A percentile compares a stretch with the other conserved stretches of the same genome.
Conservation (phyloP, 2,113 vertebrate genomes). For the Myocastor coypus region DNA sequence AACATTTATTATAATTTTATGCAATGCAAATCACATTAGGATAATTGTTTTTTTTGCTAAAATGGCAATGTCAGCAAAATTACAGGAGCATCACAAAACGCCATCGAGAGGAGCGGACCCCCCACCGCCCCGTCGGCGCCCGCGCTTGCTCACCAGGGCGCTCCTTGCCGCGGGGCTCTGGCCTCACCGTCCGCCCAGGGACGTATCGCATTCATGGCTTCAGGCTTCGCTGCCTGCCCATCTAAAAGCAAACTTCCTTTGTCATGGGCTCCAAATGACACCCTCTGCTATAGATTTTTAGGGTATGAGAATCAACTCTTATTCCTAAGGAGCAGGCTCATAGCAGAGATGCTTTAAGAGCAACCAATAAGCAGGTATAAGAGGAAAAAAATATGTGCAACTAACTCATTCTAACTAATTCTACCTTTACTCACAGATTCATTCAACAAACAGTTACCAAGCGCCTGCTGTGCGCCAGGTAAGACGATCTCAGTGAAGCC, state of each 20-base stretch:
- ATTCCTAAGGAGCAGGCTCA: background rate
- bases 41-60: conserved; percentile 75
- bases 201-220: background rate
- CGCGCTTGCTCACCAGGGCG: background rate
- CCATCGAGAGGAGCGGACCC: conserved; percentile 32
- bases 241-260: background rate
- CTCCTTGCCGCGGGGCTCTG: rapidly evolving
- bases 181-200: background rate
- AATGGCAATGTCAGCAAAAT: conserved; percentile 78
- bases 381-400: background rate
- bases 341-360: background rate
- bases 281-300: background rate
- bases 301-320: background rate
- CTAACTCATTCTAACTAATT: background rate
- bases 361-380: background rate
- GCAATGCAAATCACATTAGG: conserved; percentile 81
- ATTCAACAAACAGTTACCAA: background rate
- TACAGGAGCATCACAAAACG: background rate
- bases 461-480: background rate
- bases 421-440: background rate
- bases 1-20: conserved; percentile 84
- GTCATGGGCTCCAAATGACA: background rate
- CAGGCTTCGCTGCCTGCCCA: background rate
- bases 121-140: background rate
- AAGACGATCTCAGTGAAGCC: background rate